Percentiles rank a stretch among this genome's conserved stretches.
Conservation (phyloP, 2,797 vertebrate genomes). For the Aerospiza tachiro region DNA sequence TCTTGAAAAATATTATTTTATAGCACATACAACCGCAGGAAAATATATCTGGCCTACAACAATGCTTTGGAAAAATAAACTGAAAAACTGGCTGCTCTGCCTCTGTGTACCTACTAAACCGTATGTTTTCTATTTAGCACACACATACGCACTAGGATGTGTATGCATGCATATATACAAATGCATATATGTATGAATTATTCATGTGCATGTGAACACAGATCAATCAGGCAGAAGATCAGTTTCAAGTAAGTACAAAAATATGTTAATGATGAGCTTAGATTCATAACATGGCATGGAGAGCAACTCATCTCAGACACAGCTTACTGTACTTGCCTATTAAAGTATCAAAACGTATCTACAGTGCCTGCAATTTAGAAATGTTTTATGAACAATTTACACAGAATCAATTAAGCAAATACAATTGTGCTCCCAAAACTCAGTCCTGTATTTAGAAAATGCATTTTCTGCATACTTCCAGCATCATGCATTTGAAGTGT, state of each 20-base stretch:
- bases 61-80: neutral
- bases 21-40: neutral
- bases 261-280: neutral
- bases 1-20: constrained; percentile 48
- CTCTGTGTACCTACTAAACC: neutral
- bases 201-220: constrained; percentile 20
- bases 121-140: neutral
- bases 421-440: neutral
- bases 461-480: neutral
- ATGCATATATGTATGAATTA: neutral
- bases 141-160: too few relatives aligned
- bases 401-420: neutral
- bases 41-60: neutral
- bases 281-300: neutral
- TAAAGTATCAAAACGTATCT: accelerated
- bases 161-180: neutral
- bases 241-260: neutral
- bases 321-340: accelerated
- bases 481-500: neutral
- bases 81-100: neutral
- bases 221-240: constrained; percentile 2
- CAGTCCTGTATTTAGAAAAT: neutral
- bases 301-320: neutral
- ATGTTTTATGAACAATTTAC: neutral
- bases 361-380: neutral